phyloP scores from a whole-genome alignment of 2,888 invertebrate genomes.

The Agrotis segetum region DNA sequence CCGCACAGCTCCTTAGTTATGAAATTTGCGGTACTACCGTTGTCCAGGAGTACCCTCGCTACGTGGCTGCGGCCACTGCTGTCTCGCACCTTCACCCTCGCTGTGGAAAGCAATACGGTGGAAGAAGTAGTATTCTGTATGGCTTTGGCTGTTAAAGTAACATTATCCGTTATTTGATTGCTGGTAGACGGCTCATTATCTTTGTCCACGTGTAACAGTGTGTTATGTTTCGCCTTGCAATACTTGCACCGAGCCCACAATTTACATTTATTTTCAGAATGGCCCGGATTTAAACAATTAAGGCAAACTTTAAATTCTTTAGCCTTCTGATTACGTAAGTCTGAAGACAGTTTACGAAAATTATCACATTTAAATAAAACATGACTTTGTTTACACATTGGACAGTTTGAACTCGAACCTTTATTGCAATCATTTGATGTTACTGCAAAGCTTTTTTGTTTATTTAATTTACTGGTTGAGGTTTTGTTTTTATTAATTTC shows the following conservation, averaged over 20 bases:
- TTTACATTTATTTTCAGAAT: conserved; percentile 18
- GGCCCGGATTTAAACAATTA: conserved; percentile 13
- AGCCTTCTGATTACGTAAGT: conserved; percentile 1
- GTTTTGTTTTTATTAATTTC: conserved; percentile 8
- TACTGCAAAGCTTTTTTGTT: conserved; percentile 8
- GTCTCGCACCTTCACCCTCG: conserved; percentile 15
- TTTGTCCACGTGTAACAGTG: conserved; percentile 12
- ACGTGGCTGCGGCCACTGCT: neutral
- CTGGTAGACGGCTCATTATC: conserved; percentile 7
- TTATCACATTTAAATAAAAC: conserved; percentile 11
- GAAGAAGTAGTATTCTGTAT: conserved; percentile 31
- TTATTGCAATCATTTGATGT: conserved; percentile 8
- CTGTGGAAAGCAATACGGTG: conserved; percentile 28
- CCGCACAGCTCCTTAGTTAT: conserved; percentile 23
- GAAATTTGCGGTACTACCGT: conserved; percentile 6
- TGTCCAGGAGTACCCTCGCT: neutral
- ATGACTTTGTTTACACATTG: conserved; percentile 14
- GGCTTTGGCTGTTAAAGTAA: conserved; percentile 4
- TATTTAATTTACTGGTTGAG: neutral
- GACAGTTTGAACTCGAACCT: conserved; percentile 1
- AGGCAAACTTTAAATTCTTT: conserved; percentile 14
- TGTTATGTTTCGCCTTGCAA: conserved; percentile 15
- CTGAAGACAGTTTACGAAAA: conserved; percentile 12
- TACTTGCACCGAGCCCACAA: conserved; percentile 13
- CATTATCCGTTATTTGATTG: conserved; percentile 1